Conservation (phyloP, 1,140 invertebrate genomes). For the Magallana ariakensis region DNA sequence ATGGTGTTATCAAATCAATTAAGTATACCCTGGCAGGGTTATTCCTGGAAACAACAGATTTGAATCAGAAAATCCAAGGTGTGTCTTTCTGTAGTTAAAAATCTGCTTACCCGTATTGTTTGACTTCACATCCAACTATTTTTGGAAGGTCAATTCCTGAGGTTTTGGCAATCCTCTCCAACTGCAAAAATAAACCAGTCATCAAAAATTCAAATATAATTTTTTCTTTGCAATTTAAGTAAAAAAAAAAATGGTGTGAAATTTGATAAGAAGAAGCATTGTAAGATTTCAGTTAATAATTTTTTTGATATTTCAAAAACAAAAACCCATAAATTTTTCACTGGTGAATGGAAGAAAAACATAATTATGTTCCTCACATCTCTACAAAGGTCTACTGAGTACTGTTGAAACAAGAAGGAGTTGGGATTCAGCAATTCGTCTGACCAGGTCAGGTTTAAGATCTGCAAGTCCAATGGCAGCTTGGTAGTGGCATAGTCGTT, state of each 20-base stretch:
- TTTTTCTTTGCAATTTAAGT: background rate
- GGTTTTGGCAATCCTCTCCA: conserved; percentile 42
- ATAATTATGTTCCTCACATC: conserved; percentile 59
- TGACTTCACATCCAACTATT: conserved; percentile 49
- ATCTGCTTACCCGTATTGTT: conserved; percentile 43
- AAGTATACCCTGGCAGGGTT: too few species aligned
- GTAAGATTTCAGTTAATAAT: background rate
- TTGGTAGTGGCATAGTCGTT: conserved; percentile 50
- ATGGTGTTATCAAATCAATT: too few species aligned
- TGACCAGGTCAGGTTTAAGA: conserved; percentile 52
- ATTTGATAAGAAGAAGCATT: too few species aligned
- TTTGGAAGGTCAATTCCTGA: conserved; percentile 44
- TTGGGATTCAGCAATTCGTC: conserved; percentile 50
- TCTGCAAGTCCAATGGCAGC: conserved; percentile 45
- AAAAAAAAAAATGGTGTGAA: background rate
- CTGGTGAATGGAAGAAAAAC: too few species aligned
- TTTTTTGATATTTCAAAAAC: background rate
- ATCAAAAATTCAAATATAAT: too few species aligned
- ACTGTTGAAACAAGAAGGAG: conserved; percentile 42
- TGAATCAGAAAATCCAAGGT: too few species aligned
- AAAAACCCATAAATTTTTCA: too few species aligned
- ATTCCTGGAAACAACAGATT: too few species aligned
- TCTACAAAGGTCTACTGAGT: conserved; percentile 39
- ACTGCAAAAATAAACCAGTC: background rate
- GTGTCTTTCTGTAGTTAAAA: too few species aligned